phyloP scores from a whole-genome alignment of 2,113 vertebrate species.

The Silurus glanis region DNA sequence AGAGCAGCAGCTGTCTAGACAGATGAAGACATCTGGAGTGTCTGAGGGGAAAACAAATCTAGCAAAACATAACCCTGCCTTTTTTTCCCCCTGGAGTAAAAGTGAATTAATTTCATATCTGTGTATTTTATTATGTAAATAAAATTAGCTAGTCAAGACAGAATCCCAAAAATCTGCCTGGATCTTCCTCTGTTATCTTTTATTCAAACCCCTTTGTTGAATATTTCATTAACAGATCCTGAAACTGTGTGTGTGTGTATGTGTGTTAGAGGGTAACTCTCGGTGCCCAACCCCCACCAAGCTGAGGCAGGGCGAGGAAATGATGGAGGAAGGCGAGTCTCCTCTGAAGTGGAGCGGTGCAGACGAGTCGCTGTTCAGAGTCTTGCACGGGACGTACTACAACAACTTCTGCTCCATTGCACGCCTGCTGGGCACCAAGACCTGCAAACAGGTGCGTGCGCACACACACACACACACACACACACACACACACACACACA shows the following conservation, averaged over 20 bases:
- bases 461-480: neutral
- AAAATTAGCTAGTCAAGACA: neutral
- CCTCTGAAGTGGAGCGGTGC: constrained; percentile 88
- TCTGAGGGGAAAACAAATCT: neutral
- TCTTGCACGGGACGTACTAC: constrained; percentile 96
- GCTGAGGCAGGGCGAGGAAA: constrained; percentile 79
- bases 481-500: neutral
- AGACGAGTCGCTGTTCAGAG: constrained; percentile 94
- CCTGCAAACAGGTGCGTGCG: constrained; percentile 86
- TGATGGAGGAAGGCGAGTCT: constrained; percentile 71
- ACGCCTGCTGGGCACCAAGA: constrained; percentile 92
- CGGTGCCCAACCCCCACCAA: constrained; percentile 94
- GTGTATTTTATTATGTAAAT: neutral
- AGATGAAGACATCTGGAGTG: neutral
- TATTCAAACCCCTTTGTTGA: neutral
- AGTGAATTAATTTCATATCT: neutral
- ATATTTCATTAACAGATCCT: neutral
- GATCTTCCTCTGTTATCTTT: neutral
- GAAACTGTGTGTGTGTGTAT: constrained; percentile 19
- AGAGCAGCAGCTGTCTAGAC: constrained; percentile 2
- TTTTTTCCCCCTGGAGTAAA: neutral
- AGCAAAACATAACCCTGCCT: neutral
- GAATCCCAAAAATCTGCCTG: neutral
- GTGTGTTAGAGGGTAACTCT: constrained; percentile 85
- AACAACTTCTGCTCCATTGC: constrained; percentile 99